phyloP scores from a whole-genome alignment of 1,140 invertebrate species.

The Triops cancriformis region DNA sequence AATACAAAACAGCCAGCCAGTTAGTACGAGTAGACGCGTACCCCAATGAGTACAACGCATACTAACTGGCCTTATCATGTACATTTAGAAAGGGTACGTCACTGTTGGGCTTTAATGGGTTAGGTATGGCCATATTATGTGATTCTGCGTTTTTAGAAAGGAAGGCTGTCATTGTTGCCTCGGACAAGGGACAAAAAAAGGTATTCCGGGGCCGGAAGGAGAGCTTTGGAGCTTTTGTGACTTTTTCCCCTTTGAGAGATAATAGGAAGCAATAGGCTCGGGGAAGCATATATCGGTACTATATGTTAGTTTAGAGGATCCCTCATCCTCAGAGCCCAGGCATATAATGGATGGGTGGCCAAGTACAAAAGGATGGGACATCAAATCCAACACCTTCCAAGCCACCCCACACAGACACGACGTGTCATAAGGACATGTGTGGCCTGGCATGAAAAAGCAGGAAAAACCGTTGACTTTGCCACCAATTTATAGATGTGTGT shows the following conservation, averaged over 20 bases:
- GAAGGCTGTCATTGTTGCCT: background rate
- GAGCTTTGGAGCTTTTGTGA: background rate
- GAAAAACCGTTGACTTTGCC: slow-evolving; percentile 11
- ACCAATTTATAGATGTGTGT: slow-evolving; percentile 6
- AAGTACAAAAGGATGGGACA: slow-evolving; percentile 3
- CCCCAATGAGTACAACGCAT: no score
- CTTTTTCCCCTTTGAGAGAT: background rate
- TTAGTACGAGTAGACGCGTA: no score
- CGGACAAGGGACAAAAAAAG: background rate
- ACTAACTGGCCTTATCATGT: background rate
- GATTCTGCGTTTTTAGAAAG: background rate
- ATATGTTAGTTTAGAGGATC: slow-evolving; percentile 8
- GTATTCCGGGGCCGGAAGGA: background rate
- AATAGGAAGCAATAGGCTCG: background rate
- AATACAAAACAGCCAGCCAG: background rate
- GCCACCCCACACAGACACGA: slow-evolving; percentile 7
- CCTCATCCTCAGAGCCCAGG: background rate
- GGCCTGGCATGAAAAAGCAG: slow-evolving; percentile 2
- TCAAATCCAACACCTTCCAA: slow-evolving; percentile 7
- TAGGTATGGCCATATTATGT: background rate
- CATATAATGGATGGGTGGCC: slow-evolving; percentile 9
- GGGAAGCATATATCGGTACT: background rate
- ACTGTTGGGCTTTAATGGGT: background rate
- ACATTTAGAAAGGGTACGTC: background rate
- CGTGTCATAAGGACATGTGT: slow-evolving; percentile 9